Evolutionary conservation across 1,140 invertebrate genomes (phyloP).

Genomic region (Andricus grossulariae): DNA sequence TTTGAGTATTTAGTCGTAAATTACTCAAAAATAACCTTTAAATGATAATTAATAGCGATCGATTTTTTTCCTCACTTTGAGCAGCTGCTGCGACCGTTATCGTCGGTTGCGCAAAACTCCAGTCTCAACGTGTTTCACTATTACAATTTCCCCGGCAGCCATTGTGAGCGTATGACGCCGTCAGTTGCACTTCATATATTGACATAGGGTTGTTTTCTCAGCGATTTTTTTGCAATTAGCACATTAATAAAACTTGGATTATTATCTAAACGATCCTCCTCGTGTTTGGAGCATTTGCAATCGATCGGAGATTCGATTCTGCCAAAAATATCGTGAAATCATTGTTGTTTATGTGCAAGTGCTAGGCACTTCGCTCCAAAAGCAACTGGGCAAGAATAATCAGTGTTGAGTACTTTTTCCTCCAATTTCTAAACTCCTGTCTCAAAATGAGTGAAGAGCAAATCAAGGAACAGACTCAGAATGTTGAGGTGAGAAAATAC

Average conservation of each 20-base stretch:
- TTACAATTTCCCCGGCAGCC: no score
- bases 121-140: no score
- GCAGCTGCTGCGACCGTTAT: no score
- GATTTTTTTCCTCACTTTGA: no score
- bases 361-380: neutral
- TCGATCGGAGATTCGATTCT: neutral
- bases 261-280: neutral
- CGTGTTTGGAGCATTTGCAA: neutral
- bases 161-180: slow-evolving; percentile 5
- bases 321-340: neutral
- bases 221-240: neutral
- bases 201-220: neutral
- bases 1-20: no score
- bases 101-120: no score
- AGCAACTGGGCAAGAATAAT: neutral
- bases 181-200: neutral
- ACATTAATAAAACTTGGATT: neutral
- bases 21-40: no score
- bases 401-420: neutral
- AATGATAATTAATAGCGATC: no score
- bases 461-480: slow-evolving; percentile 60
- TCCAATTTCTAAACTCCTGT: neutral
- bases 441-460: slow-evolving; percentile 70
- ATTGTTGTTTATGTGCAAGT: neutral
- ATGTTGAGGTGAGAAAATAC: slow-evolving; percentile 56